Conservation (phyloP, 2,797 vertebrate species). For the Muraenolepis orangiensis region DNA sequence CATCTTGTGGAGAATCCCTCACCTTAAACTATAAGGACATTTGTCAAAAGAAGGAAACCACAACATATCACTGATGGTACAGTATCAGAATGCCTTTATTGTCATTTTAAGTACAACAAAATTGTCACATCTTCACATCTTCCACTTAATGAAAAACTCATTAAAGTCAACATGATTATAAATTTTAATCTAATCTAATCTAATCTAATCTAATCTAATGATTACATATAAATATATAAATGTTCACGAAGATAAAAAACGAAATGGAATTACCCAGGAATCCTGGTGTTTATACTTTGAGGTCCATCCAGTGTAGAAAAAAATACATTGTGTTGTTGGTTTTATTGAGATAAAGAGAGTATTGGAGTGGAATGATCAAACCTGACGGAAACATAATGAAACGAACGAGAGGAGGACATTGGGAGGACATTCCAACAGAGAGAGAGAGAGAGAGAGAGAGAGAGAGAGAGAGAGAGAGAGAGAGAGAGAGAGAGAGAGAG, state of each 20-base stretch:
- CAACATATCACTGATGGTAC: no score
- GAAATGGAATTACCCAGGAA: background rate
- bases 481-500: no score
- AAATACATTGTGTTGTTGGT: conserved; percentile 7
- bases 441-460: no score
- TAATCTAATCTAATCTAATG: no score
- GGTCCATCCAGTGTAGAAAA: background rate
- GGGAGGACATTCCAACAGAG: conserved; percentile 37
- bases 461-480: no score
- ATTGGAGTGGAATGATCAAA: conserved; percentile 41
- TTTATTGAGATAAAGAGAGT: conserved; percentile 27
- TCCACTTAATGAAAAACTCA: background rate
- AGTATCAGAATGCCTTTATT: no score
- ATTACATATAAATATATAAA: background rate
- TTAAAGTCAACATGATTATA: background rate
- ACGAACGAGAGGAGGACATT: conserved; percentile 43
- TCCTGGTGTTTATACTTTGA: background rate
- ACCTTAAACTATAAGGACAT: no score
- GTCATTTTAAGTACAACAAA: no score
- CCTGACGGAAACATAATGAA: conserved; percentile 31
- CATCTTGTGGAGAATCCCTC: no score
- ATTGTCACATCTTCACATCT: background rate
- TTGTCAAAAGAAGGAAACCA: no score
- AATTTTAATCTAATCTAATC: no score
- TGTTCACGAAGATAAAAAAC: background rate